Evolutionary conservation across 2,888 invertebrate species (phyloP).

Genomic region (Elmis aenea): DNA sequence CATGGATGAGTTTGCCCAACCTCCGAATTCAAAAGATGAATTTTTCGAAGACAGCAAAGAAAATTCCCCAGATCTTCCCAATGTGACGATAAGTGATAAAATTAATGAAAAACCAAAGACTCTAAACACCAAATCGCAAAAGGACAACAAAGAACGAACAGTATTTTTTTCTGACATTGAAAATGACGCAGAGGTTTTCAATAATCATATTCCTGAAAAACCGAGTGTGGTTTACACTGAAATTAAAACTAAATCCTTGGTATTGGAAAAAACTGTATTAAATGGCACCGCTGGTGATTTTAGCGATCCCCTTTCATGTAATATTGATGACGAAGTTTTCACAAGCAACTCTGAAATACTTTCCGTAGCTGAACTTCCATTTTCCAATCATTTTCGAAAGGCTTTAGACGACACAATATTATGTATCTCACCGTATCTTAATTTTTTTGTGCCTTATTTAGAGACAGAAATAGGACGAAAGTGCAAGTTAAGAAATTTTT

Average conservation of each 20-base stretch:
- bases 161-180: conserved; percentile 19
- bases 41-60: conserved; percentile 45
- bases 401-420: conserved; percentile 68
- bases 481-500: conserved; percentile 67
- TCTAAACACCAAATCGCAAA: conserved; percentile 10
- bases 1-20: conserved; percentile 79
- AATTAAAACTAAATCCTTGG: conserved; percentile 11
- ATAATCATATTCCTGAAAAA: conserved; percentile 15
- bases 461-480: conserved; percentile 79
- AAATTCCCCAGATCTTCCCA: conserved; percentile 36
- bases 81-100: conserved; percentile 7
- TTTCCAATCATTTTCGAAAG: conserved; percentile 67
- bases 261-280: conserved; percentile 38
- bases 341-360: conserved; percentile 41
- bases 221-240: not conserved
- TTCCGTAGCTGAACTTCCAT: conserved; percentile 55
- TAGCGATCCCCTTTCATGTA: conserved; percentile 67
- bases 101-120: conserved; percentile 10
- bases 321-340: conserved; percentile 30
- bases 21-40: conserved; percentile 54
- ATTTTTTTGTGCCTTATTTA: conserved; percentile 79
- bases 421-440: conserved; percentile 82
- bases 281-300: conserved; percentile 66
- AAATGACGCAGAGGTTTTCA: conserved; percentile 26
- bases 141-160: conserved; percentile 11